Conservation (phyloP, 1,140 invertebrate species). For the Zelostemma sp. region DNA sequence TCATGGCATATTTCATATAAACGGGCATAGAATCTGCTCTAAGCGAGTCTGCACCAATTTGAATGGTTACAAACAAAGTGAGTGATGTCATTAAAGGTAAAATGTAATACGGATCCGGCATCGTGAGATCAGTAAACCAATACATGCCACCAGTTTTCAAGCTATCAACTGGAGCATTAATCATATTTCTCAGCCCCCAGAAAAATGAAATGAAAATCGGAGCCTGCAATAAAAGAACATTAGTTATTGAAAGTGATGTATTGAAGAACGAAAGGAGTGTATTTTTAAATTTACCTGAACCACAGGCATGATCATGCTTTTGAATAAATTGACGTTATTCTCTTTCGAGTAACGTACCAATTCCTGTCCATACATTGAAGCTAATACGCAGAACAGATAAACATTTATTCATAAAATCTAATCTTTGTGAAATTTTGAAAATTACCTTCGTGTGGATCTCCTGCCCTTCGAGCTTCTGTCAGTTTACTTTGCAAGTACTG, state of each 20-base stretch:
- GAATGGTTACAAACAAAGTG: constrained; percentile 85
- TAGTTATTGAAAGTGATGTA: no score
- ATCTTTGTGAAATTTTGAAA: not conserved
- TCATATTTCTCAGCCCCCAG: constrained; percentile 85
- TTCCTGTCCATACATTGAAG: constrained; percentile 81
- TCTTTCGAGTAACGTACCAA: constrained; percentile 86
- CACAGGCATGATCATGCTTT: constrained; percentile 84
- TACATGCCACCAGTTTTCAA: constrained; percentile 88
- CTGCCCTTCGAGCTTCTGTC: constrained; percentile 83
- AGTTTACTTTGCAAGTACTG: constrained; percentile 84
- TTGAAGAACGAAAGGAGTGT: no score
- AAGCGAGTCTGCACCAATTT: constrained; percentile 85
- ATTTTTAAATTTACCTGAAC: constrained; percentile 75
- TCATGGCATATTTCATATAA: constrained; percentile 80
- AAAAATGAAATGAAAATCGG: constrained; percentile 95
- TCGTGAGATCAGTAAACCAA: constrained; percentile 95
- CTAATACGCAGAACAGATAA: constrained; percentile 52
- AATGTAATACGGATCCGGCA: constrained; percentile 90
- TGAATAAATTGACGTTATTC: constrained; percentile 85
- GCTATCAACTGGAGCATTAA: constrained; percentile 88
- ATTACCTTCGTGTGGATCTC: constrained; percentile 83
- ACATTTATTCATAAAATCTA: no score
- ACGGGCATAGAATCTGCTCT: constrained; percentile 74
- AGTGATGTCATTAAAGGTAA: constrained; percentile 87
- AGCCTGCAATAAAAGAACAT: constrained; percentile 72